Percentiles rank a stretch among this genome's conserved stretches.
Evolutionary conservation across 2,888 invertebrate genomes (phyloP).

Genomic region (Ectemnius continuus): DNA sequence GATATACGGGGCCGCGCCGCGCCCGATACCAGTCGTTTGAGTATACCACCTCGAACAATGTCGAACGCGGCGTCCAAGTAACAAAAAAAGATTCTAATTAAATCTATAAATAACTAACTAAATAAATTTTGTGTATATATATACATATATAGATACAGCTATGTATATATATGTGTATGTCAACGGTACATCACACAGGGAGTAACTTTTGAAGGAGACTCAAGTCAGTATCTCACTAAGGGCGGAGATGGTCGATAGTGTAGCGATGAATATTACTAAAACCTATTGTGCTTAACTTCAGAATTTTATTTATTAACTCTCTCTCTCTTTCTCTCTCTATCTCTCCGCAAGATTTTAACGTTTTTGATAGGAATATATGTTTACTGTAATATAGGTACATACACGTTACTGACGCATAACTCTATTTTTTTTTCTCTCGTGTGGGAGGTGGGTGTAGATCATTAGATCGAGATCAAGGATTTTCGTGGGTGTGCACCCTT

Average conservation of each 20-base stretch:
- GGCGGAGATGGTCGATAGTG: constrained; percentile 7
- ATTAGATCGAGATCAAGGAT: constrained; percentile 21
- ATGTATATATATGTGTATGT: constrained; percentile 36
- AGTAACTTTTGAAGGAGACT: constrained; percentile 36
- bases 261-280: constrained; percentile 40
- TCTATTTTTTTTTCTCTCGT: constrained; percentile 17
- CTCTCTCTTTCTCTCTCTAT: too few species aligned
- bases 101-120: constrained; percentile 8
- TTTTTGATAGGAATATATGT: constrained; percentile 50
- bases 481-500: constrained; percentile 35
- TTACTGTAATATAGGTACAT: constrained; percentile 46
- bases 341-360: constrained; percentile 48
- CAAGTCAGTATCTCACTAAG: constrained; percentile 35
- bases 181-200: constrained; percentile 19
- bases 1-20: constrained; percentile 13
- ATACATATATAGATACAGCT: constrained; percentile 20
- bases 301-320: constrained; percentile 51
- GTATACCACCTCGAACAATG: constrained; percentile 20
- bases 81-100: constrained; percentile 23
- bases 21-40: constrained; percentile 20
- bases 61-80: constrained; percentile 28
- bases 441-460: constrained; percentile 25
- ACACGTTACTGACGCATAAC: constrained; percentile 18
- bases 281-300: constrained; percentile 45
- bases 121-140: constrained; percentile 1